A percentile compares a stretch with the other conserved stretches of the same genome.
phyloP scores from a whole-genome alignment of 1,140 invertebrate genomes.

The Drosophila sp. region DNA sequence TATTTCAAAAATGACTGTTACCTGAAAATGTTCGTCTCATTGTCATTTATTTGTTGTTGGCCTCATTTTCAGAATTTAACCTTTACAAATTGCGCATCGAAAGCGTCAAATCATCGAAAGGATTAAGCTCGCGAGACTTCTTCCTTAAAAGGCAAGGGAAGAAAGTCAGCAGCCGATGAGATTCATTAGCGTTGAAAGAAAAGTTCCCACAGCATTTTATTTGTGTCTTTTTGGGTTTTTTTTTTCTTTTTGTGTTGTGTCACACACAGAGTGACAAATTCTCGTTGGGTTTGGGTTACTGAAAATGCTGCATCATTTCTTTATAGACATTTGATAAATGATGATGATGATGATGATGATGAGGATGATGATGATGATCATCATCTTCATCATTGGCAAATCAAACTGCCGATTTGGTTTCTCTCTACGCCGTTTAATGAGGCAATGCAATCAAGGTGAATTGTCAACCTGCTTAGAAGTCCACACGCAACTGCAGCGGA shows the following conservation, averaged over 20 bases:
- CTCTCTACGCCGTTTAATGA: slow-evolving; percentile 11
- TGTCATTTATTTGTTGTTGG: background rate
- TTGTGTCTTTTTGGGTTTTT: slow-evolving; percentile 24
- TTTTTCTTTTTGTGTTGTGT: slow-evolving; percentile 25
- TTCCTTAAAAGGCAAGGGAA: slow-evolving; percentile 9
- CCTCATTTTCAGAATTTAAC: slow-evolving; percentile 12
- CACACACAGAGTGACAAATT: slow-evolving; percentile 45
- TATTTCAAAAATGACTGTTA: background rate
- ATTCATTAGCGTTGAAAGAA: slow-evolving; percentile 56
- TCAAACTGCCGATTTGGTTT: background rate
- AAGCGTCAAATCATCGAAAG: slow-evolving; percentile 69
- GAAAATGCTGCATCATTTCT: slow-evolving; percentile 2
- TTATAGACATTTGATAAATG: slow-evolving; percentile 37
- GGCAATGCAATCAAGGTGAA: slow-evolving; percentile 27
- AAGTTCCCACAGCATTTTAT: slow-evolving; percentile 29
- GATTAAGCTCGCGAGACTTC: slow-evolving; percentile 44
- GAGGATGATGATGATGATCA: slow-evolving; percentile 28
- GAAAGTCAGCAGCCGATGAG: slow-evolving; percentile 21
- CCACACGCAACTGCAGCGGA: slow-evolving; percentile 35
- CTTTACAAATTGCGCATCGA: slow-evolving; percentile 51
- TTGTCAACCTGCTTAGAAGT: slow-evolving; percentile 41
- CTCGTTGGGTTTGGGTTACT: background rate
- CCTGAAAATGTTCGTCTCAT: background rate
- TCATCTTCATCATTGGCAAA: slow-evolving; percentile 14
- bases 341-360: slow-evolving; percentile 33